A percentile compares a stretch with the other conserved stretches of the same genome.
phyloP scores from a whole-genome alignment of 2,113 vertebrate species.

The Dendropsophus ebraccatus region DNA sequence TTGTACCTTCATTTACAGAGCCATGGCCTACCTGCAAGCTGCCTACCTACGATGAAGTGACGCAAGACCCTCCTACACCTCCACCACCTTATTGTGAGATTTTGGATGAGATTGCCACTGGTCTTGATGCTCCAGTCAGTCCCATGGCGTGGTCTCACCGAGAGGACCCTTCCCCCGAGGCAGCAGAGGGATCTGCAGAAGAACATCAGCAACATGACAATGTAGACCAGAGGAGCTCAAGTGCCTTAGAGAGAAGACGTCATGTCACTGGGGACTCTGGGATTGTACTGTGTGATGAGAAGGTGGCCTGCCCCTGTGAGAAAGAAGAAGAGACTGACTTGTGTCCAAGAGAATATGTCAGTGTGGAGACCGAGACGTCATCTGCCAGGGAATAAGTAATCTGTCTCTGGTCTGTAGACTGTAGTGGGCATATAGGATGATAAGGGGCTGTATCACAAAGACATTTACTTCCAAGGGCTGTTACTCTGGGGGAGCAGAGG shows the following conservation, averaged over 20 bases:
- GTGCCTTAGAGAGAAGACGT: constrained; percentile 70
- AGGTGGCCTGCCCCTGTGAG: constrained; percentile 65
- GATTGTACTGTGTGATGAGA: constrained; percentile 78
- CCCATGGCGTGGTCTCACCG: neutral
- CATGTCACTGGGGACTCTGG: constrained; percentile 82
- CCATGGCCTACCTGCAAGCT: constrained; percentile 84
- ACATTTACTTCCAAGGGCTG: constrained; percentile 11
- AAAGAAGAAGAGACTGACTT: constrained; percentile 21
- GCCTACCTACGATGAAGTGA: constrained; percentile 82
- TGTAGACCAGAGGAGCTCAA: constrained; percentile 53
- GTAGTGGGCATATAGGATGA: constrained; percentile 65
- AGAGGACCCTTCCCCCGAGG: neutral
- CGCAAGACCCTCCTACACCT: constrained; percentile 79
- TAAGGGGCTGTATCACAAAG: constrained; percentile 73
- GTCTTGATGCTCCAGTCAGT: neutral
- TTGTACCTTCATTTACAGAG: constrained; percentile 69
- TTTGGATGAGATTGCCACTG: constrained; percentile 59
- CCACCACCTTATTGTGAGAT: constrained; percentile 81
- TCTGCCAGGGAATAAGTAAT: neutral
- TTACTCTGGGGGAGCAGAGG: constrained; percentile 35
- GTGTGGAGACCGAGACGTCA: neutral
- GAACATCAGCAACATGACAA: constrained; percentile 37
- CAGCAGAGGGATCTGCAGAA: constrained; percentile 6
- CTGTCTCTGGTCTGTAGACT: constrained; percentile 54
- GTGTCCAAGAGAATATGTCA: neutral